Conservation (phyloP, 2,888 invertebrate species). For the Hirtodrosophila cameraria region DNA sequence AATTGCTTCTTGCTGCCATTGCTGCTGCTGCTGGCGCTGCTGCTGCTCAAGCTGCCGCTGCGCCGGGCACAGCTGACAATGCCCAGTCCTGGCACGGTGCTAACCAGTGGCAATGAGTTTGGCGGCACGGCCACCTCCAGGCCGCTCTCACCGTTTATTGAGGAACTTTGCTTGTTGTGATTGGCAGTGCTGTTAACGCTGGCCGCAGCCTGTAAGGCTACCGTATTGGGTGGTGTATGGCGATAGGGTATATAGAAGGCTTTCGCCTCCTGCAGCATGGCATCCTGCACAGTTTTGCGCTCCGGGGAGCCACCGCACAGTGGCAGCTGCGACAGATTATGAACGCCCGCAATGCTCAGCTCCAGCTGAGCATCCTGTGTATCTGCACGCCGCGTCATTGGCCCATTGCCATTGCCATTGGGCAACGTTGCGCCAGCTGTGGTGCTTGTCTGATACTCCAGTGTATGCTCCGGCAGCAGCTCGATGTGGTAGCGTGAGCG, state of each 20-base stretch:
- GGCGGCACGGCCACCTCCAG: slow-evolving; percentile 66
- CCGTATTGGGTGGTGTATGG: slow-evolving; percentile 71
- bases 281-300: slow-evolving; percentile 53
- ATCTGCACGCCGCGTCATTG: slow-evolving; percentile 46
- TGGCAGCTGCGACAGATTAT: slow-evolving; percentile 78
- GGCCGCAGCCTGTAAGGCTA: slow-evolving; percentile 46
- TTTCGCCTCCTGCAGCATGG: slow-evolving; percentile 66
- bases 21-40: slow-evolving; percentile 73
- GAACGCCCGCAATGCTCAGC: slow-evolving; percentile 69
- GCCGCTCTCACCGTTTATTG: slow-evolving; percentile 54
- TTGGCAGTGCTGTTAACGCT: slow-evolving; percentile 12
- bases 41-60: slow-evolving; percentile 78
- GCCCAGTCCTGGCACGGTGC: no score
- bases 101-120: slow-evolving; percentile 71
- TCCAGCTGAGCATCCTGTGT: slow-evolving; percentile 44
- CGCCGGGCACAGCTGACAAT: slow-evolving; percentile 62
- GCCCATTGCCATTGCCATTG: slow-evolving; percentile 72
- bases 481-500: slow-evolving; percentile 76
- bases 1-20: slow-evolving; percentile 77
- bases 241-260: slow-evolving; percentile 80
- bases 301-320: slow-evolving; percentile 77
- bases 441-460: slow-evolving; percentile 75
- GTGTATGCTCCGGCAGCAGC: slow-evolving; percentile 66
- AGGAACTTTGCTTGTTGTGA: slow-evolving; percentile 80
- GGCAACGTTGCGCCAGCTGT: slow-evolving; percentile 66